Evolutionary conservation across 2,113 vertebrate species (phyloP).

Genomic region (Cyprinodon tularosa): DNA sequence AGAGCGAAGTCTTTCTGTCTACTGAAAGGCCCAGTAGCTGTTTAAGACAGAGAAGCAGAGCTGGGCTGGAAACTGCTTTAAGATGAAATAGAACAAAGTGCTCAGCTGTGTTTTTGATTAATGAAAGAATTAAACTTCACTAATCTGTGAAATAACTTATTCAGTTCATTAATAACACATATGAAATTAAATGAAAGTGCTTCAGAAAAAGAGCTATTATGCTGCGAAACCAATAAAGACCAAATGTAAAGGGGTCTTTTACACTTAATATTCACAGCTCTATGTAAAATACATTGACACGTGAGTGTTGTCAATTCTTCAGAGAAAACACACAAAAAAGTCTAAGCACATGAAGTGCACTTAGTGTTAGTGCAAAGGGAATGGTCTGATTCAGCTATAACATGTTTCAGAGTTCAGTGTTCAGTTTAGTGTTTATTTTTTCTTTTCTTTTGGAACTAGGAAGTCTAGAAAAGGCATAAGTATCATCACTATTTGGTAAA

Average conservation of each 20-base stretch:
- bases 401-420: no score
- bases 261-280: slow-evolving; percentile 13
- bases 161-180: slow-evolving; percentile 55
- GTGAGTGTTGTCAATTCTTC: not conserved
- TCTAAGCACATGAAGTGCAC: not conserved
- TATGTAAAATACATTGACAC: no score
- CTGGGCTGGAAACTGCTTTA: slow-evolving; percentile 4
- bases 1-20: slow-evolving; percentile 11
- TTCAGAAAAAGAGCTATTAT: slow-evolving; percentile 32
- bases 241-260: not conserved
- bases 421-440: no score
- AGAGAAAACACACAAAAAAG: not conserved
- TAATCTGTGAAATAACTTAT: slow-evolving; percentile 63
- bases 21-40: slow-evolving; percentile 18
- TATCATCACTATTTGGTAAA: no score
- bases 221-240: slow-evolving; percentile 1
- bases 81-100: slow-evolving; percentile 42
- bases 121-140: slow-evolving; percentile 47
- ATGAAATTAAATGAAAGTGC: slow-evolving; percentile 36
- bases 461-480: no score
- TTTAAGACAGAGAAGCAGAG: slow-evolving; percentile 27
- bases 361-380: not conserved
- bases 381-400: not conserved
- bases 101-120: slow-evolving; percentile 55
- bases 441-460: no score